These are phyloP conservation scores for Acronicta psi DNA, from an alignment of 2,888 invertebrate genomes.

Conservation along the genomic window DNA sequence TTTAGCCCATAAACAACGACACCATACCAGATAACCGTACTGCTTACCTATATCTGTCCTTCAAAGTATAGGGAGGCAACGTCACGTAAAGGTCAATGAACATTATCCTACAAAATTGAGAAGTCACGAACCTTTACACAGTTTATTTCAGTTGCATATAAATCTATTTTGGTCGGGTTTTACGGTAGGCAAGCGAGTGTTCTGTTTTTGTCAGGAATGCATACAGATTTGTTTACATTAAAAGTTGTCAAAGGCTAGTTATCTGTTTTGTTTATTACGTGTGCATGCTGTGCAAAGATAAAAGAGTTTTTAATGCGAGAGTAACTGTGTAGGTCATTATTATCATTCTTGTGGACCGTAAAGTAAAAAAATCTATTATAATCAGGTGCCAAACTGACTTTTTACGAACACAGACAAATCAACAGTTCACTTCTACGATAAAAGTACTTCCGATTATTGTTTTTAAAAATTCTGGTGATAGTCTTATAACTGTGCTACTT, in stretches of 20 bases:
- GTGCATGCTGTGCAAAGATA: slow-evolving; percentile 1
- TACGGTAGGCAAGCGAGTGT: slow-evolving; percentile 56
- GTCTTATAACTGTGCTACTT: no score
- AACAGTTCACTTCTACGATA: not conserved
- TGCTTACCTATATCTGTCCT: slow-evolving; percentile 53
- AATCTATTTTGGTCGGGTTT: slow-evolving; percentile 59
- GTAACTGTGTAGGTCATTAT: slow-evolving; percentile 7
- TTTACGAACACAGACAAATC: slow-evolving; percentile 2
- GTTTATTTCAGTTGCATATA: not conserved
- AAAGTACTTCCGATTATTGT: not conserved
- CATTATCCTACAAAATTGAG: slow-evolving; percentile 61
- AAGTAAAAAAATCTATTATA: slow-evolving; percentile 1
- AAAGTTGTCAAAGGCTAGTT: slow-evolving; percentile 43
- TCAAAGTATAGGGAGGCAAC: slow-evolving; percentile 51
- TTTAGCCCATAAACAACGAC: slow-evolving; percentile 35
- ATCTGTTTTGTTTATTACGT: slow-evolving; percentile 48
- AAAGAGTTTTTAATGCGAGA: slow-evolving; percentile 29
- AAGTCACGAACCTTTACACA: slow-evolving; percentile 27
- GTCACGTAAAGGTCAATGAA: slow-evolving; percentile 71
- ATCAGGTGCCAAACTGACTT: slow-evolving; percentile 3
- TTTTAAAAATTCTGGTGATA: no score
- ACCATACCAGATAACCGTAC: slow-evolving; percentile 43
- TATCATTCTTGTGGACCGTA: not conserved
- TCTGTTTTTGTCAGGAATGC: slow-evolving; percentile 53
- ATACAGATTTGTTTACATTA: slow-evolving; percentile 56